Evolutionary conservation across 2,113 vertebrate genomes (phyloP), one percentile per base, ranked within the genome.

Genomic region (Coracopsis vasa): DNA sequence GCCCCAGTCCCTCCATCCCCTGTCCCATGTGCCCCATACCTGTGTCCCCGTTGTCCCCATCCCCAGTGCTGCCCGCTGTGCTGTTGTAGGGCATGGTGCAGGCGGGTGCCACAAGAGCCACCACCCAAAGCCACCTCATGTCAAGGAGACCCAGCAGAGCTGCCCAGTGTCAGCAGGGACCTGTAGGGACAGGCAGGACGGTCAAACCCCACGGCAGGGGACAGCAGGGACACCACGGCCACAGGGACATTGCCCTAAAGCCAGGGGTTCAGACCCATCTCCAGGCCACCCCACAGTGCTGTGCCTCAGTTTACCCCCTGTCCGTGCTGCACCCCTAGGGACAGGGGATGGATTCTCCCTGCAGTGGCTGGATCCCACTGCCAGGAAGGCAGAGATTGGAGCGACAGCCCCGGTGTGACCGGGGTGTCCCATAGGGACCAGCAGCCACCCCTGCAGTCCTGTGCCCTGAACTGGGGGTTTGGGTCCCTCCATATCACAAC

Each of bases 41-140:
- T 86, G 24, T 29, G 44, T 67, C 87, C 79, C 64, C 42, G 0
- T 15, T 41, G 48, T 74, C 87, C 64, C 64, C 6, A 10, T 41
- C 64, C 69, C 83, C 65, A 7, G 66, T 2, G 44, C 74, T 47
- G 27, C 74, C 56, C 0, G 0, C 44, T 0, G 31, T 79, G 82
- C 27, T 0, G 1, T 91, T 94, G 81, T 62, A 87, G 81, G 96
- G 94, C 44, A 14, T 2, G 1, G 65, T 41, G 65, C 86, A 92
- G 70, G 61, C 11, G 0, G 96, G 82, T 12, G 61, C 91, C 91
- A 93, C 93, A 41, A 94, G 88, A 85, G 82, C 93, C 94, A 94
- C 8, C 9, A 95, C 42, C 96, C 94, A 96, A 74, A 95, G 86
- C 91, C 94, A 93, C 86, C 67, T 88, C 96, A 94, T 96, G 82